Conservation (phyloP, 2,888 invertebrate species). For the Meiosimyza platycephala region DNA sequence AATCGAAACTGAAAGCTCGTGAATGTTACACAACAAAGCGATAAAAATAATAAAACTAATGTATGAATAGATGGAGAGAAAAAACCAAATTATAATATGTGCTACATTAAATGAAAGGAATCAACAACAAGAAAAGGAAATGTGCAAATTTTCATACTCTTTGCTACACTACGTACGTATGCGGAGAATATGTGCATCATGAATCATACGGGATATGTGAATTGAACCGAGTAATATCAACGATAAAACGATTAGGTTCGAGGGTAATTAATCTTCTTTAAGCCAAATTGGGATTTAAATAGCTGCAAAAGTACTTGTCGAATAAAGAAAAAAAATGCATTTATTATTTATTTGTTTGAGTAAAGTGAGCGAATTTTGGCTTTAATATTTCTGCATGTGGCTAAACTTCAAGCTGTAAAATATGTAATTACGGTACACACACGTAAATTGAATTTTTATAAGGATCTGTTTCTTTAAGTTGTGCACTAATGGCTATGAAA, state of each 20-base stretch:
- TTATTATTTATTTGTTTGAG: constrained; percentile 2
- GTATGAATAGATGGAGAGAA: constrained; percentile 4
- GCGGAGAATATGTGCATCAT: too few relatives aligned
- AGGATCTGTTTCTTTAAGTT: too few relatives aligned
- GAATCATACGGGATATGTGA: background rate
- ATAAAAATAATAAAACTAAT: constrained; percentile 11
- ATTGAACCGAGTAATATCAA: background rate
- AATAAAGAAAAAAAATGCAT: background rate
- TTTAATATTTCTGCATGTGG: too few relatives aligned
- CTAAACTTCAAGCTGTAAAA: too few relatives aligned
- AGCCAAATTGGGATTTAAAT: constrained; percentile 18
- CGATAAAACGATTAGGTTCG: background rate
- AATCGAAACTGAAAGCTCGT: background rate
- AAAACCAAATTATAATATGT: background rate
- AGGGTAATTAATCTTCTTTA: constrained; percentile 21
- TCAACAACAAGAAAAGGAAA: constrained; percentile 8
- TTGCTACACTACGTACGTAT: too few relatives aligned
- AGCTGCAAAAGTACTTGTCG: constrained; percentile 8
- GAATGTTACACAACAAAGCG: constrained; percentile 8
- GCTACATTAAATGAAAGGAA: background rate
- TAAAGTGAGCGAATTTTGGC: background rate
- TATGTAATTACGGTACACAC: too few relatives aligned
- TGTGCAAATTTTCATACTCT: background rate
- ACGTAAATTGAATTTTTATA: too few relatives aligned
- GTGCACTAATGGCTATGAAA: too few relatives aligned